A percentile compares a stretch with the other conserved stretches of the same genome.
Evolutionary conservation across 2,888 invertebrate species (phyloP).

Genomic region (Pheosia tremula): DNA sequence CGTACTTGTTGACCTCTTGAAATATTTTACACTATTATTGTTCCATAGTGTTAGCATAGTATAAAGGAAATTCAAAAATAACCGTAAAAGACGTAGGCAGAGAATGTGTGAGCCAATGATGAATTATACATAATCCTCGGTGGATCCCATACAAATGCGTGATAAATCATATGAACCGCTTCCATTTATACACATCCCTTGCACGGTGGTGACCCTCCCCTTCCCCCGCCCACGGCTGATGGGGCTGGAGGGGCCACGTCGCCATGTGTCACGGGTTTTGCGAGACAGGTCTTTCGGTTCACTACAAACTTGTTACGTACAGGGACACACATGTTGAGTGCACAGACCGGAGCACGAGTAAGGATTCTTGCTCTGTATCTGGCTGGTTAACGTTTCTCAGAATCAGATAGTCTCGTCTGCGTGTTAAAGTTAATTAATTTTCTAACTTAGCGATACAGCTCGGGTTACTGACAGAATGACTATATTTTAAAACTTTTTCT

Average conservation of each 20-base stretch:
- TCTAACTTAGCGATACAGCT: not conserved
- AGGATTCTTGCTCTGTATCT: not conserved
- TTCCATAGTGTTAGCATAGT: too few species aligned
- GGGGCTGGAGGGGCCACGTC: not conserved
- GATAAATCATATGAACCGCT: conserved; percentile 25
- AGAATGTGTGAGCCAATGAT: conserved; percentile 23
- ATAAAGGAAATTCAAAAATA: too few species aligned
- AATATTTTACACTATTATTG: too few species aligned
- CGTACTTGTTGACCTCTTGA: too few species aligned
- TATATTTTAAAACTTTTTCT: too few species aligned
- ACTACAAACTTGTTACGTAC: not conserved
- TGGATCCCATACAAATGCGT: conserved; percentile 21
- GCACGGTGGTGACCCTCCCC: not conserved
- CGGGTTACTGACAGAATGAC: too few species aligned
- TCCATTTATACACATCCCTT: conserved; percentile 15
- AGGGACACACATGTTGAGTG: too few species aligned
- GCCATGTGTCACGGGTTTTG: conserved; percentile 2
- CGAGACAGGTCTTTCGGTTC: not conserved
- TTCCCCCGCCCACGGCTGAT: not conserved
- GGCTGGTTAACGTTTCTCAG: not conserved
- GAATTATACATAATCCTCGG: conserved; percentile 32
- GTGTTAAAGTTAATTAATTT: not conserved
- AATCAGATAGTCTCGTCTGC: not conserved
- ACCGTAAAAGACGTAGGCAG: not conserved
- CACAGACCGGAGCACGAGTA: not conserved